Percentiles rank a stretch among this genome's conserved stretches.
Evolutionary conservation across 1,140 invertebrate genomes (phyloP).

Genomic region (Panonychus citri): DNA sequence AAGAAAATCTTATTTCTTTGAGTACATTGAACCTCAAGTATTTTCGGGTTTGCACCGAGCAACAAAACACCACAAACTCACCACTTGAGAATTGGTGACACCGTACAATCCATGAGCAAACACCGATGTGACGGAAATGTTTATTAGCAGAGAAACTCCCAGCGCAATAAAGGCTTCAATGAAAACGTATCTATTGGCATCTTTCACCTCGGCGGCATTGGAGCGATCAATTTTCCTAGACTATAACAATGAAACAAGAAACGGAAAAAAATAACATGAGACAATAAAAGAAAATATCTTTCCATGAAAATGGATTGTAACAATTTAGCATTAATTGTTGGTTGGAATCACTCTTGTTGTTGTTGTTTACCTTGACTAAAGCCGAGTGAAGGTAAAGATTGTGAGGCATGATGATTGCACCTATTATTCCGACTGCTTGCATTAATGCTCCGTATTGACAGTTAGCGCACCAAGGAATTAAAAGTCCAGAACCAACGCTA

Average conservation of each 20-base stretch:
- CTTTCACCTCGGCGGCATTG: conserved; percentile 41
- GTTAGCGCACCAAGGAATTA: conserved; percentile 49
- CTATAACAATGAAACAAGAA: conserved; percentile 26
- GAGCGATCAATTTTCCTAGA: conserved; percentile 53
- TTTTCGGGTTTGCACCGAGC: too few species aligned
- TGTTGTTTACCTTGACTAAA: conserved; percentile 53
- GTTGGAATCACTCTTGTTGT: not conserved
- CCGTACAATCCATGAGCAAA: conserved; percentile 58
- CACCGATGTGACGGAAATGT: conserved; percentile 66
- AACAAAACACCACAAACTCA: too few species aligned
- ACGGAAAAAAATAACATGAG: not conserved
- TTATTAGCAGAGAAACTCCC: conserved; percentile 64
- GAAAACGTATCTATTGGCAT: conserved; percentile 73
- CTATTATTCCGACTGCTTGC: conserved; percentile 65
- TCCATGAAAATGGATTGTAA: not conserved
- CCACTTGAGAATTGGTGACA: conserved; percentile 41
- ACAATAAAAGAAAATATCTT: conserved; percentile 6
- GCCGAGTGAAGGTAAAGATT: conserved; percentile 85
- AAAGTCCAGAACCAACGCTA: conserved; percentile 50
- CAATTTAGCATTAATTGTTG: not conserved
- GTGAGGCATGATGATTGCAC: conserved; percentile 87
- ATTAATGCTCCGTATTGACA: conserved; percentile 44
- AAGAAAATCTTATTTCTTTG: too few species aligned
- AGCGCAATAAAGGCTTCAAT: conserved; percentile 58
- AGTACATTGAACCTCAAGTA: too few species aligned